phyloP scores from a whole-genome alignment of 2,113 vertebrate species.

The Thymallus thymallus region DNA sequence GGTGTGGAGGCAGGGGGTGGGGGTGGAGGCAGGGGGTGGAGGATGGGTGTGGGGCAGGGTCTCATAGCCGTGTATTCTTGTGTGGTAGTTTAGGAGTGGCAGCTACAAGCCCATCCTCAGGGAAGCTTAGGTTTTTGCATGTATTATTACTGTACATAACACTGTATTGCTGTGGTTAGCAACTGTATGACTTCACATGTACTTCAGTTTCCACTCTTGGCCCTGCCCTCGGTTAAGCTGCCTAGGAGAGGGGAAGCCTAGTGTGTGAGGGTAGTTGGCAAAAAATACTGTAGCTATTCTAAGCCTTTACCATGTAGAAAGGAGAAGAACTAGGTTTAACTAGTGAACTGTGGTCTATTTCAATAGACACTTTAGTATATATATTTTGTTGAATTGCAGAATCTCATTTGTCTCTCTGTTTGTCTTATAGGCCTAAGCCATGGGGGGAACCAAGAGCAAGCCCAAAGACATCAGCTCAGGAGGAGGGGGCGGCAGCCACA shows the following conservation, averaged over 20 bases:
- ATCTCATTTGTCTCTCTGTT: not conserved
- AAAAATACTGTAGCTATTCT: constrained; percentile 18
- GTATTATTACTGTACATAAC: constrained; percentile 32
- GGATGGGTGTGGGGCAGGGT: too few relatives aligned
- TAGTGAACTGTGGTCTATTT: not conserved
- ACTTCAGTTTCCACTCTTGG: constrained; percentile 49
- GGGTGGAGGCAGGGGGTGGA: too few relatives aligned
- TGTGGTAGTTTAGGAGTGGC: constrained; percentile 31
- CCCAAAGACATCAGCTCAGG: constrained; percentile 80
- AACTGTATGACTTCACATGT: constrained; percentile 1
- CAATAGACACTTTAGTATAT: too few relatives aligned
- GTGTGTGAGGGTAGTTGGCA: constrained; percentile 23
- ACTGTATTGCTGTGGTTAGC: constrained; percentile 34
- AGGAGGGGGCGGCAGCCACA: constrained; percentile 58
- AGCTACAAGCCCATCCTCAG: constrained; percentile 48
- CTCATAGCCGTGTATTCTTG: too few relatives aligned
- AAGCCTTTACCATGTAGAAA: constrained; percentile 11
- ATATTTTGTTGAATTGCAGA: too few relatives aligned
- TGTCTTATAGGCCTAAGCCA: constrained; percentile 69
- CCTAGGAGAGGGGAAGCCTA: not conserved
- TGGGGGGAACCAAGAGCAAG: constrained; percentile 96
- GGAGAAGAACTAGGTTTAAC: not conserved
- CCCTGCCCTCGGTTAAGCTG: not conserved
- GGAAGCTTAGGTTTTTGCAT: constrained; percentile 32
- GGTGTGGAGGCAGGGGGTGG: not conserved